Conservation (phyloP, 2,888 invertebrate genomes). For the Orthonychiurus folsomi region DNA sequence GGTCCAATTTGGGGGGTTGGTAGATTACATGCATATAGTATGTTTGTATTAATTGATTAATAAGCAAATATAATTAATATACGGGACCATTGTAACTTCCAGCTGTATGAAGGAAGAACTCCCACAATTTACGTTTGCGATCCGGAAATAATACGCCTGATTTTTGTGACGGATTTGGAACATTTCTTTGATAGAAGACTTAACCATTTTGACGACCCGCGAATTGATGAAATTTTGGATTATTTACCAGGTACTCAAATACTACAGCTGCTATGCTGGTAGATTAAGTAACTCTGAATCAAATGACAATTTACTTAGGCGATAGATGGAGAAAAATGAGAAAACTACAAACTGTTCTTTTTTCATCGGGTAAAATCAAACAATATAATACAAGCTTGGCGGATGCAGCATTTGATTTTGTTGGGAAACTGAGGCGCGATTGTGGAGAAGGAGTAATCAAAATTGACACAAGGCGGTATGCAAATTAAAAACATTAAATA, state of each 20-base stretch:
- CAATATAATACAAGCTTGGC: constrained; percentile 45
- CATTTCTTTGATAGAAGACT: constrained; percentile 22
- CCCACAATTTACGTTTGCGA: constrained; percentile 23
- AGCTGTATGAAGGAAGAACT: constrained; percentile 30
- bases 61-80: neutral
- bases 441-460: constrained; percentile 14
- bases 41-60: neutral
- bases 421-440: constrained; percentile 9
- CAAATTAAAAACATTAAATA: neutral
- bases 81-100: neutral
- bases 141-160: constrained; percentile 24
- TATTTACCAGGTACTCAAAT: constrained; percentile 25
- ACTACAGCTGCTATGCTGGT: no score
- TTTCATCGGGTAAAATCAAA: constrained; percentile 15
- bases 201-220: constrained; percentile 23
- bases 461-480: constrained; percentile 21
- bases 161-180: constrained; percentile 25
- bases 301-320: no score
- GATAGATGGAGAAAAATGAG: constrained; percentile 30
- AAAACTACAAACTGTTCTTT: constrained; percentile 21
- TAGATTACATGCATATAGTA: neutral
- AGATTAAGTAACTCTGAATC: no score
- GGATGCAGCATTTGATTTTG: constrained; percentile 21
- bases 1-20: constrained; percentile 36
- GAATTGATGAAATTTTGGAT: constrained; percentile 30